Evolutionary conservation across 2,113 vertebrate genomes (phyloP).

Genomic region (Sciurus niger): DNA sequence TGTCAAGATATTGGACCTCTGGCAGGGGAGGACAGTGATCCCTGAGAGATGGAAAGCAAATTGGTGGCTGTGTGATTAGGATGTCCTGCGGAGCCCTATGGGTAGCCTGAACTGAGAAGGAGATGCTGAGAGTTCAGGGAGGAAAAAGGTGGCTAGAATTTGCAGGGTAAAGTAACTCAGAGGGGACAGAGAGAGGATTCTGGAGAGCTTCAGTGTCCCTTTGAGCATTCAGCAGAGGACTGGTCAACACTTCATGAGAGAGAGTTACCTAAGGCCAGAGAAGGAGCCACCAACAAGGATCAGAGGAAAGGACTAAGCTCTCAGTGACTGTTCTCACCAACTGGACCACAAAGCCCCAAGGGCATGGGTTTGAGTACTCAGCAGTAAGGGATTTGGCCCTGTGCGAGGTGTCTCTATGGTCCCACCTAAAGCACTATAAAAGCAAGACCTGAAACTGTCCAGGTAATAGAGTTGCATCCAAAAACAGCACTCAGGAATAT

Average conservation of each 20-base stretch:
- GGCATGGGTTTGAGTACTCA: neutral
- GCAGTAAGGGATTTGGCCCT: neutral
- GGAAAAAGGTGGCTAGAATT: neutral
- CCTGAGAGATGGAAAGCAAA: neutral
- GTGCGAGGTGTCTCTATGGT: neutral
- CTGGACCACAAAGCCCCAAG: neutral
- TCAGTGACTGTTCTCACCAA: neutral
- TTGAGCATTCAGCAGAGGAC: neutral
- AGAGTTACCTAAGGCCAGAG: neutral
- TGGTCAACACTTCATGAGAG: neutral
- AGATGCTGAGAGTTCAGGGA: neutral
- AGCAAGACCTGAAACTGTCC: neutral
- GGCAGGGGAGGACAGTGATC: neutral
- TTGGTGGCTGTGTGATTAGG: too few species aligned
- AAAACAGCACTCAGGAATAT: neutral
- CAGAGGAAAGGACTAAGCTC: neutral
- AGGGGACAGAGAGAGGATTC: neutral
- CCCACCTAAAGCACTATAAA: neutral
- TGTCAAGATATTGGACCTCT: neutral
- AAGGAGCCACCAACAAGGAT: neutral
- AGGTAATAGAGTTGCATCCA: neutral
- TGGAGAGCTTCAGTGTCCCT: neutral
- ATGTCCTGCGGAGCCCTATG: neutral
- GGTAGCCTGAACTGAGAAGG: neutral
- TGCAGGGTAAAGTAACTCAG: neutral